Evolutionary conservation across 2,113 vertebrate genomes (phyloP), one percentile per base, ranked within the genome.

Genomic region (Neolamprologus caudopunctatus): DNA sequence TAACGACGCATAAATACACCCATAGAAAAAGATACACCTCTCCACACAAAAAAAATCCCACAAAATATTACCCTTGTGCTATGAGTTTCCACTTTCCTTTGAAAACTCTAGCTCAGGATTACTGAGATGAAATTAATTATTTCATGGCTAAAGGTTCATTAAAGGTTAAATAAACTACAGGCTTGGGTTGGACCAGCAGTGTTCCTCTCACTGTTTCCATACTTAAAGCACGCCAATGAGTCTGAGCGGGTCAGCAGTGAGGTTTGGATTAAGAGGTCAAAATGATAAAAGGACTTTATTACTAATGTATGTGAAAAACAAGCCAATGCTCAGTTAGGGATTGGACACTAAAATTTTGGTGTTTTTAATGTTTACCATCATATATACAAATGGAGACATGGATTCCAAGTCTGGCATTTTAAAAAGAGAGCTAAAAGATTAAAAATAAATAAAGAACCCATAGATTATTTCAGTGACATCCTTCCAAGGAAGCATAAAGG

Each of bases 1-100:
- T 19, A 2, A 86, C 87, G 55, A 86, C 16, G 33, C 75, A 87
- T 42, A 85, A 47, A 85, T 53, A 82, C 80, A 87, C 58, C 84
- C 73, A 50, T 61, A 88, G 82, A 37, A 6, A 58, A 89, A 91
- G 55, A 90, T 19, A 89, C 82, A 93, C 90, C 84, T 94, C 71
- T 17, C 13, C 11, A 13, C 21, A 31, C 2, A 66, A 83, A 78
- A n/a, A 28, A 68, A n/a, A 68, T 16, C 19, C 13, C 61, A 86
- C 33, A 86, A 75, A 85, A 37, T 79, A 4, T n/a, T 54, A 24
- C 26, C 24, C 8, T 66, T 58, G 31, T 80, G 73, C 57, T 9
- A 61, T 33, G 37, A 10, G 19, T 19, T 7, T 42, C 7, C 1
- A 8, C 16, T 53, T 53, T 82, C 3, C 57, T 88, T 28, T 10